These are phyloP conservation scores for Erythrolamprus reginae DNA, from an alignment of 2,113 vertebrate genomes.

Conservation along the genomic window DNA sequence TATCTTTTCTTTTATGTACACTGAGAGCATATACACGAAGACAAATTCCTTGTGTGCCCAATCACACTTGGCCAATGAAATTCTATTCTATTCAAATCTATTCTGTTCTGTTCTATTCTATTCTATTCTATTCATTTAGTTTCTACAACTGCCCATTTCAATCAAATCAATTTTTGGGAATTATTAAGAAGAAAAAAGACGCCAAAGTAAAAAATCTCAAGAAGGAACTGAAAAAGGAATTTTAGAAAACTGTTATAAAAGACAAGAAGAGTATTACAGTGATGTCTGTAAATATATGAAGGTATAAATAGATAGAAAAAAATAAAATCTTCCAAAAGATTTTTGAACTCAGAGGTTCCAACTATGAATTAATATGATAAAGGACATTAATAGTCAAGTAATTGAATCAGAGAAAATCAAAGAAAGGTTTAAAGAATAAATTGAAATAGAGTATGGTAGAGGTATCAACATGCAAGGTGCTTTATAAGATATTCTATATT, in stretches of 20 bases:
- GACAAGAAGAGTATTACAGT: not conserved
- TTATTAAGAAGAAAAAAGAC: not conserved
- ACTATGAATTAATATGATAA: not conserved
- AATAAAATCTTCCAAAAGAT: not conserved
- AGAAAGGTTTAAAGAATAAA: not conserved
- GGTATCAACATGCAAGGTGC: not conserved
- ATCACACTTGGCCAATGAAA: too few species aligned
- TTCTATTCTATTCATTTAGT: not conserved
- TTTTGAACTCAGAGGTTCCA: not conserved
- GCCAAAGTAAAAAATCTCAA: not conserved
- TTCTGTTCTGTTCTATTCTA: too few species aligned
- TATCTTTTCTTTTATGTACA: too few species aligned
- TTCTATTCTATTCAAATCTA: too few species aligned
- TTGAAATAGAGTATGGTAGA: not conserved
- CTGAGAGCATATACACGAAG: too few species aligned
- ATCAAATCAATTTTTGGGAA: not conserved
- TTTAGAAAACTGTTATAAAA: not conserved
- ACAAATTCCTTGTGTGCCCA: too few species aligned
- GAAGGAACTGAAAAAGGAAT: not conserved
- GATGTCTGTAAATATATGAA: not conserved
- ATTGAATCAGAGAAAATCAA: not conserved
- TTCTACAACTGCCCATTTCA: not conserved
- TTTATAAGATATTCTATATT: not conserved
- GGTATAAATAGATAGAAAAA: not conserved
- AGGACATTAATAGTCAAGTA: not conserved